A percentile compares a stretch with the other conserved stretches of the same genome.
Conservation (phyloP, 2,888 invertebrate genomes). For the Slavum lentiscoides region DNA sequence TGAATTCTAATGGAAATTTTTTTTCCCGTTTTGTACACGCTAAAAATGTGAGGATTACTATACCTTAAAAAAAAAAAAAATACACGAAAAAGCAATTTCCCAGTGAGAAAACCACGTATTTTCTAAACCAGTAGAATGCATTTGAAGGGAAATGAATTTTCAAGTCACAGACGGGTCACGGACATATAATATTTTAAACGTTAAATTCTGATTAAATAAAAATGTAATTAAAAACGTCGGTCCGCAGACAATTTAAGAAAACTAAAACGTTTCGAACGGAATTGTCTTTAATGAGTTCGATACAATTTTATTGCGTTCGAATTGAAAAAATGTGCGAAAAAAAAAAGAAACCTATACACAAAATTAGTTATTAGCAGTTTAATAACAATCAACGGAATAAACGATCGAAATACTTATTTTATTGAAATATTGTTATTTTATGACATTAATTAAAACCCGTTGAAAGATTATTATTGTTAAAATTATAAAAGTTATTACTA, state of each 20-base stretch:
- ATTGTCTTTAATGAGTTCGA: too few species aligned
- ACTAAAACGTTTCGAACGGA: too few species aligned
- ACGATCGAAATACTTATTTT: neutral
- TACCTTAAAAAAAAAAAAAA: neutral
- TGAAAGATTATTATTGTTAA: neutral
- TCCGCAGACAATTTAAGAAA: too few species aligned
- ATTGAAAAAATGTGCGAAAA: too few species aligned
- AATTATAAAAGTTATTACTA: neutral
- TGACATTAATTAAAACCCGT: constrained; percentile 7
- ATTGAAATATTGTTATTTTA: neutral
- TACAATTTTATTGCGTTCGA: too few species aligned
- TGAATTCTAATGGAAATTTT: too few species aligned
- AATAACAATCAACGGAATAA: neutral
- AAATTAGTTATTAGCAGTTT: too few species aligned
- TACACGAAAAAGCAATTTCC: constrained; percentile 42
- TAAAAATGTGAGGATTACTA: too few species aligned
- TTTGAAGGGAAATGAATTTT: neutral
- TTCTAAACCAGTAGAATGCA: neutral
- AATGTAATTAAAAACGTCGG: neutral
- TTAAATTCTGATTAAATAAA: neutral
- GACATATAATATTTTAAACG: neutral
- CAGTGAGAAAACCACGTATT: neutral
- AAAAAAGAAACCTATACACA: too few species aligned
- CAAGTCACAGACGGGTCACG: constrained; percentile 1
- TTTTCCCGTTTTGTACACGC: too few species aligned